phyloP scores from a whole-genome alignment of 2,888 invertebrate species.

The Oligia latruncula region DNA sequence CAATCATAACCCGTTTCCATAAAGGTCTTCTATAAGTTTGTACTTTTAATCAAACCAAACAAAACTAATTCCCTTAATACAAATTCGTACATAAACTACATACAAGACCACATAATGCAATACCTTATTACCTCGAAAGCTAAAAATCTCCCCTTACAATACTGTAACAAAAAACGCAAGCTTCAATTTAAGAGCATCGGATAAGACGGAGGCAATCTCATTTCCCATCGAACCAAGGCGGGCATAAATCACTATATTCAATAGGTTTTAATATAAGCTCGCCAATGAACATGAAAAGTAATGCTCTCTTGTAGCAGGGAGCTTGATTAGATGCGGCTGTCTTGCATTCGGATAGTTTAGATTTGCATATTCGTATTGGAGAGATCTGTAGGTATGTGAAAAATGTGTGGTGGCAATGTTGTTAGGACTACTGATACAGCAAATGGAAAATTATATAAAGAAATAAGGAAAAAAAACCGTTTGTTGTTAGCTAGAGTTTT shows the following conservation, averaged over 20 bases:
- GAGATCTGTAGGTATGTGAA: background rate
- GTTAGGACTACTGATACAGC: background rate
- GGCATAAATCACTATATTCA: constrained; percentile 71
- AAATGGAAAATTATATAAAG: background rate
- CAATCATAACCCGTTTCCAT: background rate
- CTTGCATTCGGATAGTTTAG: constrained; percentile 70
- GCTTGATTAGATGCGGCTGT: constrained; percentile 67
- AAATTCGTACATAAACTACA: background rate
- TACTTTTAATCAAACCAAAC: background rate
- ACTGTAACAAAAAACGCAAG: constrained; percentile 57
- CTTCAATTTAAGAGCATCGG: constrained; percentile 60
- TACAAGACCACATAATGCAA: constrained; percentile 22
- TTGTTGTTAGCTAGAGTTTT: background rate
- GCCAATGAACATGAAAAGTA: constrained; percentile 55
- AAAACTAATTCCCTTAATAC: background rate
- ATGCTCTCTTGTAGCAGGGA: constrained; percentile 42
- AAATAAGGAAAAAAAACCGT: background rate
- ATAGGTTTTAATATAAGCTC: constrained; percentile 68
- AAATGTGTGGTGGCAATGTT: background rate
- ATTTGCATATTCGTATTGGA: constrained; percentile 63
- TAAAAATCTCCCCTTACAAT: constrained; percentile 54
- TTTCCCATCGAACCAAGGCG: constrained; percentile 58
- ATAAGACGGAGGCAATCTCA: constrained; percentile 62
- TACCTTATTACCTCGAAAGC: constrained; percentile 48
- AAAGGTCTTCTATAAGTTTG: background rate